Percentiles rank a stretch among this genome's conserved stretches.
These are phyloP conservation scores for Perodicticus potto DNA, from an alignment of 2,797 vertebrate genomes.

Conservation along the genomic window DNA sequence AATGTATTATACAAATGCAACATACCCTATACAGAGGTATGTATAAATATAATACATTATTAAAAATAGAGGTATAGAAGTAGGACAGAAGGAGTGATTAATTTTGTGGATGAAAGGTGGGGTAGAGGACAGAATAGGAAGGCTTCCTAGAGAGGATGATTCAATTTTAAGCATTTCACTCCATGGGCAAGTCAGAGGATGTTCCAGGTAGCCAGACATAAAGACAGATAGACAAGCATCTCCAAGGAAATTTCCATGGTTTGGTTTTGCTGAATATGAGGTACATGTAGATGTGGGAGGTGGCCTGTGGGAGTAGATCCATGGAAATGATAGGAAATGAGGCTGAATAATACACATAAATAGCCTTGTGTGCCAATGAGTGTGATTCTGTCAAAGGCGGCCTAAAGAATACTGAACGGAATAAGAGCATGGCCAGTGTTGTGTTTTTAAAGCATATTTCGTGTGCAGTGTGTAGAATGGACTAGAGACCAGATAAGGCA, in stretches of 20 bases:
- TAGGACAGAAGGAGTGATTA: not conserved
- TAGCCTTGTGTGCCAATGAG: not conserved
- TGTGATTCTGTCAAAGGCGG: not conserved
- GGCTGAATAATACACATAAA: not conserved
- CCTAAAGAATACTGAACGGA: not conserved
- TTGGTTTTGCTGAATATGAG: not conserved
- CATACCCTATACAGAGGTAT: too few relatives aligned
- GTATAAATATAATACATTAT: not conserved
- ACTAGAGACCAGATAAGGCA: not conserved
- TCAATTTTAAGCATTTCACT: not conserved
- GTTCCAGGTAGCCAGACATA: not conserved
- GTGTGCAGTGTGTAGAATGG: not conserved
- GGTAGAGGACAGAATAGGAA: not conserved
- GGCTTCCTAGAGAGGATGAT: not conserved
- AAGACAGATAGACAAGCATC: not conserved
- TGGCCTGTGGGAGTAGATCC: not conserved
- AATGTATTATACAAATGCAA: too few relatives aligned
- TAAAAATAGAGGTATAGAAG: not conserved
- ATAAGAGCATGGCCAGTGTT: not conserved
- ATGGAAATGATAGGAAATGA: not conserved
- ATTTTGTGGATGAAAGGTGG: not conserved
- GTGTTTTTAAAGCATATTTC: not conserved
- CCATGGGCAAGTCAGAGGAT: not conserved
- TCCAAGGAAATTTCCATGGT: not conserved
- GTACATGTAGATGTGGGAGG: not conserved